Conservation (phyloP, 2,113 vertebrate genomes). For the Dolichotis patagonum region DNA sequence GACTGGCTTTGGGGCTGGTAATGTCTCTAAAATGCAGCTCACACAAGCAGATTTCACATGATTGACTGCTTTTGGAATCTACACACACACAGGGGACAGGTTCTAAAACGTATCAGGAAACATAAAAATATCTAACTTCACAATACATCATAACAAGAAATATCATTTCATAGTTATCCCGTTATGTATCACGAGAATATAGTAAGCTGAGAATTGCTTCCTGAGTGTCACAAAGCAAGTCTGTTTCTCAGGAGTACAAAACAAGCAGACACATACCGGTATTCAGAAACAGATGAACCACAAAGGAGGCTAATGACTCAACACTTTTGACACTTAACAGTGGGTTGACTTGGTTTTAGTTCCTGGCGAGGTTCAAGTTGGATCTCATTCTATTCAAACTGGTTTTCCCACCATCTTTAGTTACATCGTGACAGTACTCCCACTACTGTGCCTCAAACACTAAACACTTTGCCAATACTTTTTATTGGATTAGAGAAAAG, state of each 20-base stretch:
- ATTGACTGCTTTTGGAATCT: not conserved
- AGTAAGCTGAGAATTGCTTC: slow-evolving; percentile 46
- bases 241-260: slow-evolving; percentile 53
- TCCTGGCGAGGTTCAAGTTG: slow-evolving; percentile 75
- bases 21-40: slow-evolving; percentile 35
- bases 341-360: slow-evolving; percentile 77
- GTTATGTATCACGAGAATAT: slow-evolving; percentile 1
- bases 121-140: slow-evolving; percentile 8
- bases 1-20: not conserved
- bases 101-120: slow-evolving; percentile 26
- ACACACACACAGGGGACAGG: not conserved
- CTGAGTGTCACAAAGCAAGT: not conserved
- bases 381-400: slow-evolving; percentile 66
- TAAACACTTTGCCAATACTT: slow-evolving; percentile 61
- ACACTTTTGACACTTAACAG: slow-evolving; percentile 71
- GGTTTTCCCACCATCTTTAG: slow-evolving; percentile 78
- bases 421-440: slow-evolving; percentile 78
- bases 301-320: slow-evolving; percentile 77
- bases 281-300: slow-evolving; percentile 69
- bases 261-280: slow-evolving; percentile 48
- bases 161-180: not conserved
- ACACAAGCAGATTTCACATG: not conserved
- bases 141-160: not conserved
- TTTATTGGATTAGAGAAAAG: slow-evolving; percentile 68
- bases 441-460: slow-evolving; percentile 60